Base-by-base conservation (phyloP, 2,888 invertebrate species). In the Petrolisthes cinctipes region DNA sequence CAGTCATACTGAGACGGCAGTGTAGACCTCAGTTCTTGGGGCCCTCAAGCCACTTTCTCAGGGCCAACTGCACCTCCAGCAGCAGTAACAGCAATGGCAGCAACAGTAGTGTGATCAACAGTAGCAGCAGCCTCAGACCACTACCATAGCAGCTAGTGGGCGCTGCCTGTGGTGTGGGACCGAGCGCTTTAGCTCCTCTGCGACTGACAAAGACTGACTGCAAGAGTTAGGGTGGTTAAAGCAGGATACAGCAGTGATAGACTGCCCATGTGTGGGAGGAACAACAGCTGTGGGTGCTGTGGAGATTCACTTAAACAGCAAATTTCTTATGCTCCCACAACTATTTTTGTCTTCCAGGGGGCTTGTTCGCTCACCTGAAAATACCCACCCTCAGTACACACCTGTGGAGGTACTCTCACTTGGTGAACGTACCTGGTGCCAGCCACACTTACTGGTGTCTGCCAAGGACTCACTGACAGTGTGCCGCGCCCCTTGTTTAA, bases 1-100 rank as follows among this genome's bases (percentile, higher is more conserved):
- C 95, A 97, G 96, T 94, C 97, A 97, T 95, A 97, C 97, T 92
- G 97, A 97, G 95, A 97, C 97, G 92, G 97, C 97, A 93, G 97
- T 97, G 93, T 97, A 97, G 93, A 71, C 87, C 81, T 79, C 75
- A 82, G 86, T 86, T 81, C 75, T 80, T 80, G 73, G 73, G 80
- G 79, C 68, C 84, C 68, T 81, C 79, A 79, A 79, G 80, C 85
- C 88, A 82, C 83, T 84, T 83, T 88, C 84, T 88, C 83, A 88
- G 87, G 87, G 87, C 84, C 84, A 88, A 88, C 87, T 88, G 87
- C 87, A 88, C 83, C 83, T 84, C 87, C 87, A 88, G 87, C 87
- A 88, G 87, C 87, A 88, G 84, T 88, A 82, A 66, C 81, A 84
- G 80, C 87, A 84, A 53, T 80, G 61, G 81, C 80, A 86, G 80